A percentile compares a stretch with the other conserved stretches of the same genome.
phyloP scores from a whole-genome alignment of 2,888 invertebrate species.

The Pheosia gnoma region DNA sequence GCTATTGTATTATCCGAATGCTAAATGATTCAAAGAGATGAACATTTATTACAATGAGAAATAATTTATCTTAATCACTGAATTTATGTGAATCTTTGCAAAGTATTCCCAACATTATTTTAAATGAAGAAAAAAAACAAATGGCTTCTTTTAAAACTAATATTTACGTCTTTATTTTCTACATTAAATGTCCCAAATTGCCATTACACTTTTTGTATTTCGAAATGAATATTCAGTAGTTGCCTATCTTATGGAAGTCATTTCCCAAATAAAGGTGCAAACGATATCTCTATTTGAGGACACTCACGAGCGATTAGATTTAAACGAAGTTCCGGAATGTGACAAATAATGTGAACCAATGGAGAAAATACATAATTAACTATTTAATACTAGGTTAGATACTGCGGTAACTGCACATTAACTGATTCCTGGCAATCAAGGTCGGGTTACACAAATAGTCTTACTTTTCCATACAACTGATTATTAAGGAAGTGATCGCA shows the following conservation, averaged over 20 bases:
- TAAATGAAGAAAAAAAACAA: too few relatives aligned
- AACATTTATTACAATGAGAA: background rate
- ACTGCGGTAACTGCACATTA: background rate
- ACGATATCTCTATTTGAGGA: conserved; percentile 20
- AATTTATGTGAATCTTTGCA: background rate
- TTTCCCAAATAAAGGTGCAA: background rate
- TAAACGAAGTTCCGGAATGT: background rate
- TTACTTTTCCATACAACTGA: conserved; percentile 12
- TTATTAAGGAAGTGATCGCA: conserved; percentile 38
- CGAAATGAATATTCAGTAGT: background rate
- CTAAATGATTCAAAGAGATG: background rate
- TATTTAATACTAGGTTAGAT: too few relatives aligned
- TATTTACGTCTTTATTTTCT: background rate
- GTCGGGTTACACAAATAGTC: background rate
- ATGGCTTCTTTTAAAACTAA: too few relatives aligned
- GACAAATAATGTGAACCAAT: too few relatives aligned
- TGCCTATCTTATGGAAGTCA: background rate
- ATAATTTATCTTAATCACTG: background rate
- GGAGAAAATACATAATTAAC: too few relatives aligned
- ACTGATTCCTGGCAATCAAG: conserved; percentile 1
- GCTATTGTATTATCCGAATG: background rate
- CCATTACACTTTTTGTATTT: background rate
- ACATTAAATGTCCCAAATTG: background rate
- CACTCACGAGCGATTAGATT: background rate
- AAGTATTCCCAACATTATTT: background rate